Base-by-base conservation (phyloP, 2,797 vertebrate genomes). In the Enteromius treurensis region DNA sequence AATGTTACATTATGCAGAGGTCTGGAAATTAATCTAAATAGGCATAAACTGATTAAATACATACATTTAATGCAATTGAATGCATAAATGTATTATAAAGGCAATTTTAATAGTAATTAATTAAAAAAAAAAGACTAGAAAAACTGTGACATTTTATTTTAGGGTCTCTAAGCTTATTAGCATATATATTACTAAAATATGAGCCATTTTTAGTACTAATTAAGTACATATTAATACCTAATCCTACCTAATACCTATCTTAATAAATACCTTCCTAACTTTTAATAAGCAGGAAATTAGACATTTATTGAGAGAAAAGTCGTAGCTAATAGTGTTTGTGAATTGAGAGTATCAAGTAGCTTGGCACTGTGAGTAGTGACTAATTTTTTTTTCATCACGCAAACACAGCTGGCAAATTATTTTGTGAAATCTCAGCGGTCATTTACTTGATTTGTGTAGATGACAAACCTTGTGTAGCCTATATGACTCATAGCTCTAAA, bases 371-470 rank as follows among this genome's bases (percentile, higher is more conserved):
- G 62, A 68, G 58, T 53, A 49, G 15, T 19, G 70, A 40, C 80
- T 42, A 0, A 26, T n/a, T 53, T 53, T 73, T n/a, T 76, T n/a
- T 82, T 82, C 47, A 23, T 65, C 14, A 15, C 21, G 32, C 19
- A 42, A 82, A 67, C 64, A 79, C 23, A 75, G 80, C 80, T 26
- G 80, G 8, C n/a, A 65, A 40, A 67, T 65, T n/a, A 75, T 76
- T 42, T 2, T 4, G 15, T 26, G 2, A 53, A 82, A 67, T 67
- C 60, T 65, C 47, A 53, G 6, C 10, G 71, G 60, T 82, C 71
- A 75, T 67, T 82, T 55, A 32, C n/a, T 40, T 69, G 81, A 76
- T 82, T 76, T 45, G 73, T 68, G 23, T 47, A 7, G 15, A 58
- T 77, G 34, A 45, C 23, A 58, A 69, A 75, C 9, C 37, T 15